Evolutionary conservation across 1,140 invertebrate genomes (phyloP).

Genomic region (Lordiphosa clarofinis): DNA sequence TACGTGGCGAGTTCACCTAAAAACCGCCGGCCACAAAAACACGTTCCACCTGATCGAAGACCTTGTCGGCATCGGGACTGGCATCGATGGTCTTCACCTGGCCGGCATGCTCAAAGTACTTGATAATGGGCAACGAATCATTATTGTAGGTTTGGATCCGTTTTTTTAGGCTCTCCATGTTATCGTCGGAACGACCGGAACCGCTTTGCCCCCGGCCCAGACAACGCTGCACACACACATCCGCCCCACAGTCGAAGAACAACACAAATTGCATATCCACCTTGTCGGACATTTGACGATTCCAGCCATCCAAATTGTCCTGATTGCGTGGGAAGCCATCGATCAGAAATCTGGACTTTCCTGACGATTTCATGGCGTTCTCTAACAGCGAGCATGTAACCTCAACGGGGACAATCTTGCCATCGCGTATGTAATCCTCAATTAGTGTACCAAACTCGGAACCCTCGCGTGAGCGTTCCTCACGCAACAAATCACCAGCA

Average conservation of each 20-base stretch:
- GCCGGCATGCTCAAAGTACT: slow-evolving; percentile 87
- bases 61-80: slow-evolving; percentile 84
- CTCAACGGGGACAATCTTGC: slow-evolving; percentile 98
- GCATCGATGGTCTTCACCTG: slow-evolving; percentile 91
- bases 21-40: slow-evolving; percentile 58
- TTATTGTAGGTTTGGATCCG: slow-evolving; percentile 94
- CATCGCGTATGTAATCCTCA: slow-evolving; percentile 94
- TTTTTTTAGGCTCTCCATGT: slow-evolving; percentile 93
- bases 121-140: slow-evolving; percentile 96
- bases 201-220: slow-evolving; percentile 91
- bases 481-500: slow-evolving; percentile 96
- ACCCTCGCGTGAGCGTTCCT: slow-evolving; percentile 90
- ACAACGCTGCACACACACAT: slow-evolving; percentile 92
- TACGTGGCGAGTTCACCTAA: slow-evolving; percentile 12
- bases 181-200: slow-evolving; percentile 97
- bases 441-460: slow-evolving; percentile 97
- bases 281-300: slow-evolving; percentile 90
- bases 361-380: slow-evolving; percentile 88
- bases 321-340: slow-evolving; percentile 99
- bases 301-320: slow-evolving; percentile 98
- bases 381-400: slow-evolving; percentile 97
- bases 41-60: slow-evolving; percentile 82
- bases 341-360: slow-evolving; percentile 92
- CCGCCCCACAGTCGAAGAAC: slow-evolving; percentile 94
- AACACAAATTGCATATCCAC: slow-evolving; percentile 93